Conservation (phyloP, 2,888 invertebrate genomes). For the Drosophila sordidapex region DNA sequence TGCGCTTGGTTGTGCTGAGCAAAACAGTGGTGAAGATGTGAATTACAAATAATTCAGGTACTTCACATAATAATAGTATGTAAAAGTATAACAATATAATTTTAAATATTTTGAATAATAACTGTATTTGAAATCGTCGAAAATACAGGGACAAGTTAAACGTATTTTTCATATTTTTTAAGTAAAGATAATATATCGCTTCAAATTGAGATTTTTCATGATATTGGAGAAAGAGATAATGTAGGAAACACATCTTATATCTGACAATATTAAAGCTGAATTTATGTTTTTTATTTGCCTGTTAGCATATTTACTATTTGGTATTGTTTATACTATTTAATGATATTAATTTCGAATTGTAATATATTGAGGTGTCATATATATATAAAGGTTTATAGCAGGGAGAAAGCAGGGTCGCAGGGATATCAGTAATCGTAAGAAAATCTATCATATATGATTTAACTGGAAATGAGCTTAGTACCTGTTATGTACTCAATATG, state of each 20-base stretch:
- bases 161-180: background rate
- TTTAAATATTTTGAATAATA: background rate
- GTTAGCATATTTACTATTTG: no score
- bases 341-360: background rate
- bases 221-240: background rate
- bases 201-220: background rate
- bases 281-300: background rate
- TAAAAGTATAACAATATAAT: background rate
- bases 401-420: background rate
- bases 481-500: background rate
- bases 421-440: no score
- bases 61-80: background rate
- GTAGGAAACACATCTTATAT: background rate
- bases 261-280: background rate
- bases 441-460: no score
- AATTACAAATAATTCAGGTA: background rate
- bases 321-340: background rate
- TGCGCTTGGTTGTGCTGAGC: background rate
- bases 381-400: background rate
- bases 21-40: conserved; percentile 39
- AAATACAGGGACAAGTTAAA: background rate
- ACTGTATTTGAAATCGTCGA: background rate
- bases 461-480: no score
- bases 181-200: background rate
- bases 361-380: background rate